Conservation (phyloP, 1,140 invertebrate genomes). For the Gyrodactylus bullatarudis region DNA sequence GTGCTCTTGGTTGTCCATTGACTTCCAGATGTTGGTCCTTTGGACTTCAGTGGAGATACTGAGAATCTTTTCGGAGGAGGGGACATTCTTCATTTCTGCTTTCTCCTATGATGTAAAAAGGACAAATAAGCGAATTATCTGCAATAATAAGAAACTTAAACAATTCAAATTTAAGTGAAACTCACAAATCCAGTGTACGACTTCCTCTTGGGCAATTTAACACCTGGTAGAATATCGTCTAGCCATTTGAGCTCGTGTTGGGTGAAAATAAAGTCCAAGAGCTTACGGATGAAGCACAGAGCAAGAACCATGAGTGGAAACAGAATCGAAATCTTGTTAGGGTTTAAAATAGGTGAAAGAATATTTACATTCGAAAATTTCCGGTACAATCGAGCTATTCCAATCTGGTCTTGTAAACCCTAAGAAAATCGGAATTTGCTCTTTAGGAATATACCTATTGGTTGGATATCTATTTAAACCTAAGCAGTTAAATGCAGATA, state of each 20-base stretch:
- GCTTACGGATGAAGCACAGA: constrained; percentile 76
- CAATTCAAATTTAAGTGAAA: no score
- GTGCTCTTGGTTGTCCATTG: background rate
- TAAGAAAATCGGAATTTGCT: no score
- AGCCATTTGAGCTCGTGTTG: constrained; percentile 68
- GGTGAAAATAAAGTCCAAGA: constrained; percentile 57
- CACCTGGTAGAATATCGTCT: constrained; percentile 84
- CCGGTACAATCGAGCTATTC: no score
- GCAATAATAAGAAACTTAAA: no score
- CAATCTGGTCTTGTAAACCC: no score
- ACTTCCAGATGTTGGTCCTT: background rate
- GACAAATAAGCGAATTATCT: no score
- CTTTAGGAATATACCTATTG: no score
- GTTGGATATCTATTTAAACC: no score
- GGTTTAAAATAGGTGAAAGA: no score
- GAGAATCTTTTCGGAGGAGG: background rate
- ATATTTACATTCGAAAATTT: no score
- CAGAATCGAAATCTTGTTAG: constrained; percentile 62
- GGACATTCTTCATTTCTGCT: background rate
- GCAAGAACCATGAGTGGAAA: constrained; percentile 97
- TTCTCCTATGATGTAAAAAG: background rate
- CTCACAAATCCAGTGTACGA: background rate
- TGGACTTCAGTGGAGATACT: background rate
- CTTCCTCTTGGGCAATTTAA: constrained; percentile 37
- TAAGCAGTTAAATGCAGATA: no score